A percentile compares a stretch with the other conserved stretches of the same genome.
phyloP scores from a whole-genome alignment of 2,113 vertebrate genomes.

The Pelodiscus sinensis region DNA sequence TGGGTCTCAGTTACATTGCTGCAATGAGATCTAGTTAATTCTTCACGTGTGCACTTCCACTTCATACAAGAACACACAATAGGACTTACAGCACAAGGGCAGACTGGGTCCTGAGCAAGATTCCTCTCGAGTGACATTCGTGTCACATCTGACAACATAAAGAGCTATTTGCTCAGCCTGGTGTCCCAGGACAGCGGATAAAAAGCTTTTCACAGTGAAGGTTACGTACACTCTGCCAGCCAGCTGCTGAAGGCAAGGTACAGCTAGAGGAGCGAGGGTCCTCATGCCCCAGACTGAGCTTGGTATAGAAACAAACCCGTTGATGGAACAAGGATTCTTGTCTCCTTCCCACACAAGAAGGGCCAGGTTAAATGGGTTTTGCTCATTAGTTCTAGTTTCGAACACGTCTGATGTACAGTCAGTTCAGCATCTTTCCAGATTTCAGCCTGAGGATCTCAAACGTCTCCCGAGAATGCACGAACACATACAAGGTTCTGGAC shows the following conservation, averaged over 20 bases:
- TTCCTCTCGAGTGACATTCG: background rate
- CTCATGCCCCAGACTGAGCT: background rate
- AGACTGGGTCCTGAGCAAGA: background rate
- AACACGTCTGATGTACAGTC: background rate
- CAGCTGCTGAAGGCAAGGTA: background rate
- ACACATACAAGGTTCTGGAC: background rate
- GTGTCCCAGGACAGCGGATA: constrained; percentile 16
- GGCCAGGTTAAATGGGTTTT: background rate
- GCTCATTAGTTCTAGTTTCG: background rate
- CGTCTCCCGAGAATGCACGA: background rate
- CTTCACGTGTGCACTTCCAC: no score
- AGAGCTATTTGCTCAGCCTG: constrained; percentile 49
- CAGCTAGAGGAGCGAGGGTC: background rate
- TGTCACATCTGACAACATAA: background rate
- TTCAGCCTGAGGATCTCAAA: background rate
- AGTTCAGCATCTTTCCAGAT: background rate
- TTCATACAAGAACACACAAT: no score
- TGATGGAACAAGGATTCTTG: background rate
- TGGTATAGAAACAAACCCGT: rapidly evolving
- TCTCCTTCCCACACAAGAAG: background rate
- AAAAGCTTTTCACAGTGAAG: constrained; percentile 5
- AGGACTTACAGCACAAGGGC: no score
- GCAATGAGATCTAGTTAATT: no score
- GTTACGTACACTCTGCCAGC: constrained; percentile 1
- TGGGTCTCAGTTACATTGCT: no score